Percentiles rank a stretch among this genome's conserved stretches.
phyloP scores from a whole-genome alignment of 2,797 vertebrate genomes.

The Peromyscus attwateri region DNA sequence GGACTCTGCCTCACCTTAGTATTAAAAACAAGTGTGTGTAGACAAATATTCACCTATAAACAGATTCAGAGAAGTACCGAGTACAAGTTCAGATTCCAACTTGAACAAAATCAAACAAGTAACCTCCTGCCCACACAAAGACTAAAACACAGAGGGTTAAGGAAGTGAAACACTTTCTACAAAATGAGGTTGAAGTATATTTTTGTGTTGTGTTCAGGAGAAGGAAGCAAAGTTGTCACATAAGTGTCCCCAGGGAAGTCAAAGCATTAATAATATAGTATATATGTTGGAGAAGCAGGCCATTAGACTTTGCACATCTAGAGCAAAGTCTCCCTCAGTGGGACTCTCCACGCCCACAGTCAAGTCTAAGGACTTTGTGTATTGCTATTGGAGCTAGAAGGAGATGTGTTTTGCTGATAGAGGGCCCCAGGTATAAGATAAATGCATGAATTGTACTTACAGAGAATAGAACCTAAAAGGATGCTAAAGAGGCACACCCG shows the following conservation, averaged over 20 bases:
- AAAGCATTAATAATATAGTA: background rate
- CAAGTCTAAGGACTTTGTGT: background rate
- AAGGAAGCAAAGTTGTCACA: background rate
- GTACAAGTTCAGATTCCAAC: background rate
- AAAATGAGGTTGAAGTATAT: background rate
- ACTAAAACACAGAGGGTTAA: background rate
- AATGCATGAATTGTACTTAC: background rate
- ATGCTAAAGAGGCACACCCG: background rate
- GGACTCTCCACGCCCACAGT: accelerated
- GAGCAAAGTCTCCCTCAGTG: background rate
- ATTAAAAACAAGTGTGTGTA: background rate
- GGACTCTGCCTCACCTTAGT: background rate
- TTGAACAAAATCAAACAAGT: background rate
- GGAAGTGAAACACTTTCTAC: background rate
- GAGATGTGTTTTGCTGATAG: background rate
- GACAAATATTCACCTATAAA: conserved; percentile 17
- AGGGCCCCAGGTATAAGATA: background rate
- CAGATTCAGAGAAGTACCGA: background rate
- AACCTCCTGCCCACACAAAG: background rate
- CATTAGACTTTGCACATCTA: background rate
- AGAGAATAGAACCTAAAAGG: background rate
- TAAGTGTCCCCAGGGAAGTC: background rate
- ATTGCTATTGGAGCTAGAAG: background rate
- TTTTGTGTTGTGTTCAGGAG: background rate
- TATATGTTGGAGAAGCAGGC: background rate